phyloP scores from a whole-genome alignment of 2,888 invertebrate genomes.

The Periphyllus acericola region DNA sequence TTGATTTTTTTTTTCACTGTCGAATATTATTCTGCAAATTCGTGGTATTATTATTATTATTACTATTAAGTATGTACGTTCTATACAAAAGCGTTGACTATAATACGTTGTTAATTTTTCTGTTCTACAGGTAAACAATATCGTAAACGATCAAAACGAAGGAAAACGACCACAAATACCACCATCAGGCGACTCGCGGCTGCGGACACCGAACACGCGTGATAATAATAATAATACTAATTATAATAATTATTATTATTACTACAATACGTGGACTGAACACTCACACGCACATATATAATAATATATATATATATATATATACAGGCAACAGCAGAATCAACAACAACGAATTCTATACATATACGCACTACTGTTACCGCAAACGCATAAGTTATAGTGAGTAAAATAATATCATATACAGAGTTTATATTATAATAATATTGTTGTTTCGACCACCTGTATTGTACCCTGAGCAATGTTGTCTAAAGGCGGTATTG shows the following conservation, averaged over 20 bases:
- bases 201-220: not conserved
- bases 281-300: not conserved
- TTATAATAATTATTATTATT: not conserved
- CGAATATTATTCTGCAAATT: not conserved
- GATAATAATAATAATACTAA: not conserved
- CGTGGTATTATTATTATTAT: not conserved
- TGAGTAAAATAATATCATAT: conserved; percentile 9
- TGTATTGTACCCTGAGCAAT: not conserved
- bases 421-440: not conserved
- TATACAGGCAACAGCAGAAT: not conserved
- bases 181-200: not conserved
- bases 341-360: not conserved
- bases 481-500: not conserved
- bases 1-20: too few species aligned
- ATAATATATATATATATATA: not conserved
- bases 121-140: not conserved
- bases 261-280: not conserved
- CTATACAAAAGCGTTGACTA: not conserved
- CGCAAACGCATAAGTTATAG: conserved; percentile 6
- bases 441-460: conserved; percentile 5
- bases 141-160: not conserved
- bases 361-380: conserved; percentile 1
- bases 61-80: not conserved
- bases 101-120: not conserved
- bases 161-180: not conserved